Conservation (phyloP, 2,113 vertebrate species). For the Aldabrachelys gigantea region DNA sequence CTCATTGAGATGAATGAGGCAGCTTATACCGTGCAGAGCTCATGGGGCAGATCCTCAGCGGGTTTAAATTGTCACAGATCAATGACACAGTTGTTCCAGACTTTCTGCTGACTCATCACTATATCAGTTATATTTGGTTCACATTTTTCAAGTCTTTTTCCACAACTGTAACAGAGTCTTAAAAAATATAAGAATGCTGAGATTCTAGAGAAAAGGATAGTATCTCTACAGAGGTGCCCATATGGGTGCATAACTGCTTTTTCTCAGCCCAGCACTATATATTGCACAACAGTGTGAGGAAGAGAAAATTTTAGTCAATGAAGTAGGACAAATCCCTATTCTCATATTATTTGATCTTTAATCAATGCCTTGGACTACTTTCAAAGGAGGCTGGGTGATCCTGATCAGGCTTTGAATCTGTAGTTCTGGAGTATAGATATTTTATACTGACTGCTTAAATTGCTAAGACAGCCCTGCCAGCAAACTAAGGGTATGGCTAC, state of each 20-base stretch:
- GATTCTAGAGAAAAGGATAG: not conserved
- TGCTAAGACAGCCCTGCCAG: conserved; percentile 14
- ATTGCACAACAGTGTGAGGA: conserved; percentile 66
- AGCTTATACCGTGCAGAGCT: not conserved
- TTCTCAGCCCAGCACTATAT: conserved; percentile 41
- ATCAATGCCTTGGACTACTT: not conserved
- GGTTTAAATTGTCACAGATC: not conserved
- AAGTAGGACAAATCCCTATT: conserved; percentile 67
- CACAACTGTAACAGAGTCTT: not conserved
- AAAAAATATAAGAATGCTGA: not conserved
- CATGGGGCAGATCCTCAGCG: not conserved
- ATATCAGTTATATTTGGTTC: not conserved
- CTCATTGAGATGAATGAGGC: fast-evolving
- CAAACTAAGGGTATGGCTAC: not conserved
- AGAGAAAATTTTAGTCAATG: conserved; percentile 59
- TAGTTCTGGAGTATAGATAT: not conserved
- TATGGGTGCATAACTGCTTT: not conserved
- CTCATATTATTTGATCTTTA: conserved; percentile 52
- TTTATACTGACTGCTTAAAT: conserved; percentile 3
- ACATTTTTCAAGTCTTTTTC: not conserved
- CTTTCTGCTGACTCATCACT: not conserved
- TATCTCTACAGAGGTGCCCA: not conserved
- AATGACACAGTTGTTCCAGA: not conserved
- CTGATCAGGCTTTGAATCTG: not conserved
- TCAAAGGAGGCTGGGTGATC: not conserved